Evolutionary conservation across 1,140 invertebrate species (phyloP).

Genomic region (Branchinecta lindahli): DNA sequence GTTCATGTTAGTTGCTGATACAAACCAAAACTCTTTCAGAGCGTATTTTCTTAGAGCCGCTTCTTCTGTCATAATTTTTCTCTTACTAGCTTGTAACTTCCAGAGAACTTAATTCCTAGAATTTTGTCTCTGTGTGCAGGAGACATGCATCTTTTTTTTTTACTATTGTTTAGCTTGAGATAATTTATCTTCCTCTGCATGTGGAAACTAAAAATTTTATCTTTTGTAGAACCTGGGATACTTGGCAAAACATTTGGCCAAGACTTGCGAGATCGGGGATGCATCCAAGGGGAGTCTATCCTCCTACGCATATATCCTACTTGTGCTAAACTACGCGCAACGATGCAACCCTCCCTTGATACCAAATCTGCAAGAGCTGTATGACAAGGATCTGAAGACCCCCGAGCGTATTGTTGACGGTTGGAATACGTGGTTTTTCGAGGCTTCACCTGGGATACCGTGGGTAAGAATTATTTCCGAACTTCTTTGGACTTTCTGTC

Average conservation of each 20-base stretch:
- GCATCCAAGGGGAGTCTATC: constrained; percentile 45
- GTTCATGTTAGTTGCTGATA: too few relatives aligned
- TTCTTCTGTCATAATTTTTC: too few relatives aligned
- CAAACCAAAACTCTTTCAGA: too few relatives aligned
- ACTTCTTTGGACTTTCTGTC: constrained; percentile 13
- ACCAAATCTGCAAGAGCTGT: constrained; percentile 44
- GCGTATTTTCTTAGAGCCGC: too few relatives aligned
- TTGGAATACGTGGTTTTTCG: constrained; percentile 38
- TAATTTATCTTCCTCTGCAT: too few relatives aligned
- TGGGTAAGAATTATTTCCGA: constrained; percentile 2
- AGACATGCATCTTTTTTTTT: too few relatives aligned
- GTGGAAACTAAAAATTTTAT: not conserved
- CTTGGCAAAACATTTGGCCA: constrained; percentile 42
- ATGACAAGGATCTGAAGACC: not conserved
- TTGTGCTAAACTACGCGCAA: constrained; percentile 45
- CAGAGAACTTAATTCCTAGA: too few relatives aligned
- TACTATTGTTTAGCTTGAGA: too few relatives aligned
- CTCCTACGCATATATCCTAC: constrained; percentile 46
- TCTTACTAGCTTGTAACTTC: too few relatives aligned
- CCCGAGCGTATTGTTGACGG: constrained; percentile 32
- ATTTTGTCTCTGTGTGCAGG: too few relatives aligned
- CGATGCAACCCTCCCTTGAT: constrained; percentile 41
- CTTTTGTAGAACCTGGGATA: constrained; percentile 36
- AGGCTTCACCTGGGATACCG: constrained; percentile 22
- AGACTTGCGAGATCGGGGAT: constrained; percentile 46